phyloP scores from a whole-genome alignment of 1,140 invertebrate species.

The Bombus polaris region DNA sequence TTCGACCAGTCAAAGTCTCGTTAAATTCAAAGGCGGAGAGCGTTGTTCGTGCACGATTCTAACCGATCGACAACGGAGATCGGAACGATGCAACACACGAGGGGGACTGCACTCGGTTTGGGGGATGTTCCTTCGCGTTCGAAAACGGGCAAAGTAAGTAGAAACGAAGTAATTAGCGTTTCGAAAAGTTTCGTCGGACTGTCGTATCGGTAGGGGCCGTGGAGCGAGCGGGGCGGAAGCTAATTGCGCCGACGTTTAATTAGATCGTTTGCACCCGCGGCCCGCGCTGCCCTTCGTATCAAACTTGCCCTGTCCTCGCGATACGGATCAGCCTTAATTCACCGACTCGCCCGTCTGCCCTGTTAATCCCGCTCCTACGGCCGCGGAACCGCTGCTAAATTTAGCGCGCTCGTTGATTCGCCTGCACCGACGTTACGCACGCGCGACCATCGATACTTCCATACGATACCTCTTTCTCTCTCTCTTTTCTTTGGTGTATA shows the following conservation, averaged over 20 bases:
- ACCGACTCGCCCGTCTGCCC: conserved; percentile 39
- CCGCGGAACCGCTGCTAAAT: conserved; percentile 50
- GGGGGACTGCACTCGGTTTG: not conserved
- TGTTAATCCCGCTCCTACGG: conserved; percentile 52
- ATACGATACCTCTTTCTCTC: conserved; percentile 35
- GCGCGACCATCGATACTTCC: not conserved
- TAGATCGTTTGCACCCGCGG: conserved; percentile 56
- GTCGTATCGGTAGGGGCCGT: conserved; percentile 38
- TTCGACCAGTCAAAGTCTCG: not conserved
- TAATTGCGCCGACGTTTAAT: conserved; percentile 62
- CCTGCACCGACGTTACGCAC: conserved; percentile 34
- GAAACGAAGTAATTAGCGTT: conserved; percentile 52
- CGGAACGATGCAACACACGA: conserved; percentile 10
- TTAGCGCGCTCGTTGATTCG: conserved; percentile 55
- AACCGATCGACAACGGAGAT: conserved; percentile 21
- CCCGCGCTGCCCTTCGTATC: conserved; percentile 55
- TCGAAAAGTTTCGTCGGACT: conserved; percentile 47
- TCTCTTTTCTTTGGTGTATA: not conserved
- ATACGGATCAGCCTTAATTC: conserved; percentile 69
- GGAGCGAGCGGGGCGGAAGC: conserved; percentile 8
- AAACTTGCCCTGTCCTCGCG: conserved; percentile 62
- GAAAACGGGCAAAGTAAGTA: conserved; percentile 35
- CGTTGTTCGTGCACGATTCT: conserved; percentile 1
- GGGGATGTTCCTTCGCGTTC: conserved; percentile 27
- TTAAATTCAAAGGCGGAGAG: not conserved